Percentiles rank a stretch among this genome's conserved stretches.
These are phyloP conservation scores for Premnoplex brunnescens DNA, from an alignment of 2,797 vertebrate species.

Conservation along the genomic window DNA sequence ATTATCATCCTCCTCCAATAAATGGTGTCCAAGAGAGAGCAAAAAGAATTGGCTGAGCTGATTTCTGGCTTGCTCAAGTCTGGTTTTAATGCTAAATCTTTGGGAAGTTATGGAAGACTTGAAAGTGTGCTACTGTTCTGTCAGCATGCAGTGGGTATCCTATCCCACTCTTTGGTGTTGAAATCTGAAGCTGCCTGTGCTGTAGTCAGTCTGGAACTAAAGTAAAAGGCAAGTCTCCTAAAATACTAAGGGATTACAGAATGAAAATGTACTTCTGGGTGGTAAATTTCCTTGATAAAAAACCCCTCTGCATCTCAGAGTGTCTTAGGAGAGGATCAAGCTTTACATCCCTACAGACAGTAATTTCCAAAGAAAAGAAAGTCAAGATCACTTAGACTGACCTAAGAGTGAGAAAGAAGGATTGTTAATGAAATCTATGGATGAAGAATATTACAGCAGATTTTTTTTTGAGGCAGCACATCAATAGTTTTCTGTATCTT, in stretches of 20 bases:
- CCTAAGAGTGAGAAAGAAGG: background rate
- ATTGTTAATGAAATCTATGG: background rate
- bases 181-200: slow-evolving; percentile 6
- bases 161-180: background rate
- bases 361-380: background rate
- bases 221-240: background rate
- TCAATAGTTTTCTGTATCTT: background rate
- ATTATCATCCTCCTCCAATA: background rate
- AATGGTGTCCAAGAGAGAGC: background rate
- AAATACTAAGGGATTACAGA: background rate
- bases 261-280: background rate
- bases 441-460: background rate
- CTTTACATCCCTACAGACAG: background rate
- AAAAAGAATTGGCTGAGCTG: background rate
- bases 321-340: background rate
- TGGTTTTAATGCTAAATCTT: slow-evolving; percentile 4
- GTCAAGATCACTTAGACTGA: background rate
- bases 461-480: background rate
- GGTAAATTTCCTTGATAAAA: background rate
- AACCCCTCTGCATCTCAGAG: background rate
- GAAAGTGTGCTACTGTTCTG: slow-evolving; percentile 29
- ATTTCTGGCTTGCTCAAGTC: background rate
- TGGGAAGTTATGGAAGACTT: slow-evolving; percentile 13
- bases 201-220: background rate
- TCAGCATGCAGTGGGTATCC: background rate